Conservation (phyloP, 2,888 invertebrate species). For the Pandemis heparana region DNA sequence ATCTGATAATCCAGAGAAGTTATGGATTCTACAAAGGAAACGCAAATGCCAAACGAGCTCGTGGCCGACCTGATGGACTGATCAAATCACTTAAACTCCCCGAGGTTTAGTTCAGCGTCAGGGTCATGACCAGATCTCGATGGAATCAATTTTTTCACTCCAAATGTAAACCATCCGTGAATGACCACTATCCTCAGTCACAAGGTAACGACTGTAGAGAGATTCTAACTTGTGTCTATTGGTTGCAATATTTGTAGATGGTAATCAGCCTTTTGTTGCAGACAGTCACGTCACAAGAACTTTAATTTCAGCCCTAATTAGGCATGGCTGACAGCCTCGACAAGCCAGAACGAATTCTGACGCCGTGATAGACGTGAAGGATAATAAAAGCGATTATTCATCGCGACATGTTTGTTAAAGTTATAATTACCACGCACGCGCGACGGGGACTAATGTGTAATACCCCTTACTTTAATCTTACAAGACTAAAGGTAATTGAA, state of each 20-base stretch:
- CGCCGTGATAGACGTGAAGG: conserved; percentile 36
- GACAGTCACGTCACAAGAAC: conserved; percentile 21
- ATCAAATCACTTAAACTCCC: too few species aligned
- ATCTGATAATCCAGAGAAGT: too few species aligned
- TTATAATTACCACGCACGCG: conserved; percentile 40
- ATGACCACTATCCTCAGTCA: too few species aligned
- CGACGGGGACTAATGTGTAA: conserved; percentile 42
- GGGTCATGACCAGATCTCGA: too few species aligned
- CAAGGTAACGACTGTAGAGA: too few species aligned
- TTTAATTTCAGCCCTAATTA: conserved; percentile 39
- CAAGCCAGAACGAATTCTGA: conserved; percentile 34
- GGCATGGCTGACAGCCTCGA: conserved; percentile 34
- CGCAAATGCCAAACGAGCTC: too few species aligned
- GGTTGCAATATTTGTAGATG: background rate
- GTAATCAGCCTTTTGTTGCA: background rate
- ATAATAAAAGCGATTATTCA: conserved; percentile 39
- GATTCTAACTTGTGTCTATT: too few species aligned
- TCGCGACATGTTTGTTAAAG: conserved; percentile 44
- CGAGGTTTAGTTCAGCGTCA: too few species aligned
- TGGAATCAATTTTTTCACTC: too few species aligned
- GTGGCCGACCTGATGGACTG: too few species aligned
- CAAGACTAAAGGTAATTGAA: conserved; percentile 27
- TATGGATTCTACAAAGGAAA: too few species aligned
- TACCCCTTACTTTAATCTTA: conserved; percentile 23
- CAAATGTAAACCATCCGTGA: too few species aligned